Base-by-base conservation (phyloP, 2,113 vertebrate genomes). In the Gopherus flavomarginatus region DNA sequence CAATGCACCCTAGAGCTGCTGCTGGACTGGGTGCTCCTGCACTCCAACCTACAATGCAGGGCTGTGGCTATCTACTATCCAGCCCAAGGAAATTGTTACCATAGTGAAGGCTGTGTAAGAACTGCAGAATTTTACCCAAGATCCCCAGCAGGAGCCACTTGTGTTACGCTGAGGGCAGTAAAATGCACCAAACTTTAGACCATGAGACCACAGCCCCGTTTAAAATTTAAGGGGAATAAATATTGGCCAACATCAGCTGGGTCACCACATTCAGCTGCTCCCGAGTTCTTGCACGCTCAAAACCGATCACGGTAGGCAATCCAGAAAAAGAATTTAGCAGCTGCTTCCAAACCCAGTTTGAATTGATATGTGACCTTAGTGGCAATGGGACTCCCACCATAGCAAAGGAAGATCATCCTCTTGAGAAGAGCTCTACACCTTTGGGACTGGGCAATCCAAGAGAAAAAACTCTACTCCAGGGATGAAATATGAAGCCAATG, bases 361-460 rank as follows among this genome's bases (percentile, higher is more conserved):
- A 75, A 27, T 1, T 26, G 6, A 1, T 44, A 1, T 5, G 3
- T 0, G 42, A 29, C 62, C 59, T 9, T 78, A 2, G 0, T 2
- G 17, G 57, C 81, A 85, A 8, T 49, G 56, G 78, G 52, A 77
- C 35, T 92, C 21, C 1, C 38, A 75, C 44, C 50, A 44, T 1
- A 77, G 13, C 49, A 62, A 10, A 86, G 88, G 80, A 4, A 81
- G 19, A 72, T 72, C n/a, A 72, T 38, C 7, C 35, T 38, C n/a
- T 72, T 38, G 16, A n/a, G 65, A 21, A 38, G n/a, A 38, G 31
- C 65, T 38, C 16, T 72, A 35, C 65, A n/a, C 65, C n/a, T 72
- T 72, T 72, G 65, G 65, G n/a, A 72, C 38, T 72, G 31, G 19
- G 19, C n/a, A 69, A 69, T 19, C 62, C 26, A 57, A n/a, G 35